A percentile compares a stretch with the other conserved stretches of the same genome.
phyloP scores from a whole-genome alignment of 1,140 invertebrate species.

The Platyscapa corneri region DNA sequence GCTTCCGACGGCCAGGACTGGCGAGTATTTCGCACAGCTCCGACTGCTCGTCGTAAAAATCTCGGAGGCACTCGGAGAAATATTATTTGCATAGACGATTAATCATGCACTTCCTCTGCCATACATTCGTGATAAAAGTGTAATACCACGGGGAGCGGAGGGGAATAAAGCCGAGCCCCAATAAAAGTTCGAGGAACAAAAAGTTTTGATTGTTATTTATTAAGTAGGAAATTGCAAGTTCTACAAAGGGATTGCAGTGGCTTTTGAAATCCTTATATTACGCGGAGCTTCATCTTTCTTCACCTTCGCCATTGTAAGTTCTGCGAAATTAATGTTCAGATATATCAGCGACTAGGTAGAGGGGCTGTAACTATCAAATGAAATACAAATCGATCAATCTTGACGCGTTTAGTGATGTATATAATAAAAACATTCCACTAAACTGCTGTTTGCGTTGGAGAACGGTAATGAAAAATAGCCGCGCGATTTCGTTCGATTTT shows the following conservation, averaged over 20 bases:
- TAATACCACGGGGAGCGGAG: neutral
- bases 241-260: neutral
- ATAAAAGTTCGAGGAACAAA: neutral
- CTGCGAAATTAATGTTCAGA: neutral
- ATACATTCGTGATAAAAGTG: neutral
- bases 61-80: conserved; percentile 15
- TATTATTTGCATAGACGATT: conserved; percentile 45
- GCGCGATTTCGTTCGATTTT: no score
- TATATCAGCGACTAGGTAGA: neutral
- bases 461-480: no score
- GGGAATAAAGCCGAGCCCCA: neutral
- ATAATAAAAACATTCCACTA: neutral
- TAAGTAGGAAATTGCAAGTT: neutral
- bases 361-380: neutral
- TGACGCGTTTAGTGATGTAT: neutral
- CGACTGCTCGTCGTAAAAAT: neutral
- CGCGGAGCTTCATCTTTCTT: neutral
- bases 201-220: neutral
- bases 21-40: neutral
- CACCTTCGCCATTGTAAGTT: neutral
- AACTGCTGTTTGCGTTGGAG: no score
- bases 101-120: conserved; percentile 40
- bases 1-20: conserved; percentile 21
- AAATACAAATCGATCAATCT: neutral
- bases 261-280: neutral